A percentile compares a stretch with the other conserved stretches of the same genome.
Conservation (phyloP, 2,797 vertebrate genomes). For the Peromyscus aztecus region DNA sequence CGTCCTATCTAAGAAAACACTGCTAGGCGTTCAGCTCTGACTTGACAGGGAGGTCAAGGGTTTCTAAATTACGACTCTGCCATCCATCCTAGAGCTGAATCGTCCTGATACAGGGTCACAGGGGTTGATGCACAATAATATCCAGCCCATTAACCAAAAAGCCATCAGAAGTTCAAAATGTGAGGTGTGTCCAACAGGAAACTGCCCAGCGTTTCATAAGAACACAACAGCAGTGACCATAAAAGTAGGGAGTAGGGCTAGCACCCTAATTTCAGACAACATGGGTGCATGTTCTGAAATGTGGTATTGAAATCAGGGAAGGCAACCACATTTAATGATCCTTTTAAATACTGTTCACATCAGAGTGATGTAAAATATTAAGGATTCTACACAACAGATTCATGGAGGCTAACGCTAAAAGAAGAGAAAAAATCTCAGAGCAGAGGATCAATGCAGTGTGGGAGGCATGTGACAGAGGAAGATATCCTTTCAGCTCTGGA, state of each 20-base stretch:
- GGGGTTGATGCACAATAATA: conserved; percentile 55
- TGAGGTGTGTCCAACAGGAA: conserved; percentile 31
- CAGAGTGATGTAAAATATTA: not conserved
- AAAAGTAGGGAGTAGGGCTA: not conserved
- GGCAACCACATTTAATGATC: not conserved
- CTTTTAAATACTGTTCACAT: conserved; percentile 24
- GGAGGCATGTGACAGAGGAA: not conserved
- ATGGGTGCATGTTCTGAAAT: not conserved
- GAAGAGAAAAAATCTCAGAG: not conserved
- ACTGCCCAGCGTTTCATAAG: conserved; percentile 22
- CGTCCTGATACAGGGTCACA: conserved; percentile 40
- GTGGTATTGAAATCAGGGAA: not conserved
- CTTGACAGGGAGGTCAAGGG: conserved; percentile 44
- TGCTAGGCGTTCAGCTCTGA: not conserved
- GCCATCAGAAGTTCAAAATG: conserved; percentile 57
- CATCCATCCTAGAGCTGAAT: not conserved
- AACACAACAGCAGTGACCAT: not conserved
- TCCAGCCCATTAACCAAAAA: conserved; percentile 52
- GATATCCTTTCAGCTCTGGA: not conserved
- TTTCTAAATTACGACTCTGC: conserved; percentile 54
- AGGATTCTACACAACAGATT: not conserved
- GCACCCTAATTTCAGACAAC: not conserved
- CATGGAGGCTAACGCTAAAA: not conserved
- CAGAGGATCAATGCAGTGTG: not conserved
- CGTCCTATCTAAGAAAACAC: conserved; percentile 27